phyloP scores from a whole-genome alignment of 1,140 invertebrate genomes.

The Elymnias hypermnestra region DNA sequence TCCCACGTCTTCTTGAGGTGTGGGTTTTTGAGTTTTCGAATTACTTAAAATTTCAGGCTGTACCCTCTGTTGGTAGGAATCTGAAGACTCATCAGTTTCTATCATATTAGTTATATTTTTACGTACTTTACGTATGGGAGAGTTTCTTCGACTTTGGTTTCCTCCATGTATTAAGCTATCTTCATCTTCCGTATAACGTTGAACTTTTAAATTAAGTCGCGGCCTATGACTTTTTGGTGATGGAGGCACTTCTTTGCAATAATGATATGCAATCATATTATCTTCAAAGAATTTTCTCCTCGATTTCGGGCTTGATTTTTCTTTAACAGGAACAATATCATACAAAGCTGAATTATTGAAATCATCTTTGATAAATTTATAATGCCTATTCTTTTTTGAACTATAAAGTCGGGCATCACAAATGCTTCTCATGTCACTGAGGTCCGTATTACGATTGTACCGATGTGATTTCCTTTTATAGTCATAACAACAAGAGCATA shows the following conservation, averaged over 20 bases:
- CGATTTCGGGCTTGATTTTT: constrained; percentile 59
- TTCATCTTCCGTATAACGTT: constrained; percentile 38
- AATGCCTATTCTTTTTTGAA: constrained; percentile 30
- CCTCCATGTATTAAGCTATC: constrained; percentile 23
- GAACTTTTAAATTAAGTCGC: constrained; percentile 50
- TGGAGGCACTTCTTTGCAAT: constrained; percentile 60
- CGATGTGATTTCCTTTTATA: constrained; percentile 17
- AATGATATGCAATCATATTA: constrained; percentile 27
- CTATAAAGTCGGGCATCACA: constrained; percentile 55
- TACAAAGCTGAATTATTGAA: constrained; percentile 54
- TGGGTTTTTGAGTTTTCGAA: constrained; percentile 8
- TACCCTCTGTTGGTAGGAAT: constrained; percentile 9
- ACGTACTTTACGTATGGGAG: constrained; percentile 3
- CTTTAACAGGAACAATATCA: constrained; percentile 60
- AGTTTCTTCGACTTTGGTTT: constrained; percentile 6
- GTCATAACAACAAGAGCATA: constrained; percentile 52
- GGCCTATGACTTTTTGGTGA: constrained; percentile 54
- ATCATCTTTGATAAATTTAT: constrained; percentile 29
- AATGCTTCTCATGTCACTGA: constrained; percentile 47
- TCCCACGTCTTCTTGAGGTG: constrained; percentile 16
- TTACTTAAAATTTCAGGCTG: not conserved
- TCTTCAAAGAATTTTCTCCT: constrained; percentile 47
- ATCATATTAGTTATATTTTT: constrained; percentile 2
- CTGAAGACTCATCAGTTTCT: constrained; percentile 13
- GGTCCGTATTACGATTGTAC: constrained; percentile 19